Conservation (phyloP, 1,140 invertebrate genomes). For the Drosophila repleta region DNA sequence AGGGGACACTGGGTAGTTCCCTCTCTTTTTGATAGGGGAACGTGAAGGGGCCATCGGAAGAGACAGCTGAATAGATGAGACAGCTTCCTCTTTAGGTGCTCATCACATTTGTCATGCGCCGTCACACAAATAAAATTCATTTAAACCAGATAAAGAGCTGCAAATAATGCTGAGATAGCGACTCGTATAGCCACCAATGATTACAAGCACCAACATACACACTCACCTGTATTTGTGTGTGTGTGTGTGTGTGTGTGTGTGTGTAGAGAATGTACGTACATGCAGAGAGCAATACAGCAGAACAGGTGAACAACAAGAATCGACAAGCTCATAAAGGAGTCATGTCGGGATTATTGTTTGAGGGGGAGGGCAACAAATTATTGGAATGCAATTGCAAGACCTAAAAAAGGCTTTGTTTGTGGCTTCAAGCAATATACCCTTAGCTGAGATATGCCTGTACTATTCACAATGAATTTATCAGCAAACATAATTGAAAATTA, state of each 20-base stretch:
- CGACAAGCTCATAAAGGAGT: conserved; percentile 12
- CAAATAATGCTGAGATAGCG: conserved; percentile 15
- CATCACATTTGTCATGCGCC: conserved; percentile 52
- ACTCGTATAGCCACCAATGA: conserved; percentile 8
- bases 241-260: too few relatives aligned
- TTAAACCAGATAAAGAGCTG: conserved; percentile 35
- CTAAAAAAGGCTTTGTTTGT: too few relatives aligned
- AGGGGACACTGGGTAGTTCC: conserved; percentile 4
- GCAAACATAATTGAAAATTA: too few relatives aligned
- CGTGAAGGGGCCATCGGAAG: too few relatives aligned
- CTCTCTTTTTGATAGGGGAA: too few relatives aligned
- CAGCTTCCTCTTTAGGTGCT: conserved; percentile 36
- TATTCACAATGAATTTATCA: too few relatives aligned
- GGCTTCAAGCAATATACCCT: neutral
- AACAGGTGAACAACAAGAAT: conserved; percentile 11
- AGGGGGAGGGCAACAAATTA: neutral
- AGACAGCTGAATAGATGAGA: conserved; percentile 23
- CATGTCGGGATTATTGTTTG: neutral
- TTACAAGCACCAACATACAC: neutral
- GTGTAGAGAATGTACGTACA: neutral
- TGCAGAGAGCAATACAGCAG: neutral
- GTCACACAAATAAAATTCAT: conserved; percentile 46
- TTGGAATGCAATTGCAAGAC: conserved; percentile 11
- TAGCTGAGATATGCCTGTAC: neutral
- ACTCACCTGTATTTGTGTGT: too few relatives aligned